Evolutionary conservation across 1,140 invertebrate genomes (phyloP), one percentile per base, ranked within the genome.

Genomic region (Ceratina japonica): DNA sequence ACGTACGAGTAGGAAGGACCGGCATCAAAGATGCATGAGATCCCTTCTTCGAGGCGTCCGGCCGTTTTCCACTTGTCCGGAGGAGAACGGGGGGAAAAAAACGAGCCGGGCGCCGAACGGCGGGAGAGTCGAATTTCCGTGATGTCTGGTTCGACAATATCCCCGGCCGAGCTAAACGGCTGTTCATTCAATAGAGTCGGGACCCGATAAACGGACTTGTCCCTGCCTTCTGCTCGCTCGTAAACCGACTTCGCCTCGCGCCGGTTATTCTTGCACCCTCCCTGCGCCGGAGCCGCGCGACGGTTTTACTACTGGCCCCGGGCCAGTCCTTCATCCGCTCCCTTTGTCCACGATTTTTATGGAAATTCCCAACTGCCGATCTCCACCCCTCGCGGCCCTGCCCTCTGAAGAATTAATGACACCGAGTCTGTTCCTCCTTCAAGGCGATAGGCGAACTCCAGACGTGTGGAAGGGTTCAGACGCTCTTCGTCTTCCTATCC

Each of bases 141-240:
- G 79, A 86, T 84, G 85, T 86, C 84, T 81, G 79, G 58, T 62
- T n/a, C 66, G 82, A 87, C 87, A 88, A 88, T 89, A 84, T 44
- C 86, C n/a, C 79, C 81, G 85, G 66, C 79, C 64, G 82, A 75
- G 77, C 77, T 87, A 89, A 88, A 87, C 80, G 75, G 71, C 64
- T 79, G 78, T 86, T 86, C 82, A 86, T 89, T 90, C 81, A 88
- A 90, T 87, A 80, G 86, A 77, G 77, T 79, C 87, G 73, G 73
- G 81, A 78, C 76, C 83, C 88, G 89, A 90, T 90, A 89, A 90
- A 88, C 88, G 75, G 84, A 87, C 84, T 83, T 70, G 81, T 75
- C 37, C 75, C 74, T 87, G 75, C 75, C 82, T 74, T 80, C 73
- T 72, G 74, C 79, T 85, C 62, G 80, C 85, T 89, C 86, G 86